Conservation (phyloP, 2,888 invertebrate species). For the Drosophila melanosoma region DNA sequence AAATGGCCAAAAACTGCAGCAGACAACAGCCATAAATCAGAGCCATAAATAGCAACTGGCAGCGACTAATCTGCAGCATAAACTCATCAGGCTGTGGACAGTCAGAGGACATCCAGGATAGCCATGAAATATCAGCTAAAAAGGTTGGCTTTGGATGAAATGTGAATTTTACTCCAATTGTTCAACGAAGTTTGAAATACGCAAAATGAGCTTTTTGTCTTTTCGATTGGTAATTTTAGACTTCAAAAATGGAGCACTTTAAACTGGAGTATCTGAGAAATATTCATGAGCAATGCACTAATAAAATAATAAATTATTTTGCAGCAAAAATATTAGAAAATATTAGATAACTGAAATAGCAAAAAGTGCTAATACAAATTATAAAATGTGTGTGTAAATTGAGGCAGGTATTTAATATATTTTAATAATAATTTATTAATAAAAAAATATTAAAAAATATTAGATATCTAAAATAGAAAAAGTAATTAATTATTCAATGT, state of each 20-base stretch:
- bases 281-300: rapidly evolving
- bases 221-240: not conserved
- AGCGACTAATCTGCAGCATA: not conserved
- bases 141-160: not conserved
- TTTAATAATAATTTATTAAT: not conserved
- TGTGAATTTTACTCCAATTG: not conserved
- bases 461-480: not conserved
- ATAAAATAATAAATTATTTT: too few species aligned
- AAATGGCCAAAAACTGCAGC: slow-evolving; percentile 1
- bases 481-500: not conserved
- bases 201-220: not conserved
- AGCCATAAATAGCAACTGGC: not conserved
- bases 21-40: slow-evolving; percentile 12
- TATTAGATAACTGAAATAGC: not conserved
- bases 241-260: too few species aligned
- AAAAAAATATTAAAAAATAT: not conserved
- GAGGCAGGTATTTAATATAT: not conserved
- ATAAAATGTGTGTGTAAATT: not conserved
- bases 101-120: too few species aligned
- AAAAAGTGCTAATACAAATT: not conserved
- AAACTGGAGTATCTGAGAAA: not conserved
- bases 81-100: not conserved
- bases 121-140: not conserved
- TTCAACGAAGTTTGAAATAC: not conserved
- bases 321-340: not conserved